phyloP scores from a whole-genome alignment of 1,140 invertebrate species.

The Trichonephila clavipes region DNA sequence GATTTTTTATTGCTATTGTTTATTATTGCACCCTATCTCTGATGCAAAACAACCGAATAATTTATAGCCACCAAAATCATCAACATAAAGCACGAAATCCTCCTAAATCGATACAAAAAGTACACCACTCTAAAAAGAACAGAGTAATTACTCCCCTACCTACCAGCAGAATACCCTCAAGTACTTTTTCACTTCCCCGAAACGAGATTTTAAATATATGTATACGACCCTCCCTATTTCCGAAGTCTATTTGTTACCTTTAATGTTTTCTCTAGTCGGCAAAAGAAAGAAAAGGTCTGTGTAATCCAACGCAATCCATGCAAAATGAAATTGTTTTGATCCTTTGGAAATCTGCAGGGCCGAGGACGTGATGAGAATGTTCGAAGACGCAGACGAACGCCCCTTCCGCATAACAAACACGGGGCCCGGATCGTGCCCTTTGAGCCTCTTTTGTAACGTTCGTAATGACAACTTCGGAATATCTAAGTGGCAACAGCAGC shows the following conservation, averaged over 20 bases:
- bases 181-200: neutral
- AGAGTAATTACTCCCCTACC: neutral
- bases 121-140: neutral
- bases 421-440: conserved; percentile 33
- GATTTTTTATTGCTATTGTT: no score
- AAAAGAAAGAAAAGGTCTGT: neutral
- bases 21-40: no score
- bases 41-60: no score
- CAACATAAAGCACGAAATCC: no score
- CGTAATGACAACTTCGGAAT: conserved; percentile 67
- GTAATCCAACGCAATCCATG: conserved; percentile 51
- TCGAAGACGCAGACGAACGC: neutral
- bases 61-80: no score
- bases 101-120: no score
- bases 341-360: conserved; percentile 31
- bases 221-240: neutral
- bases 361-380: conserved; percentile 54
- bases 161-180: neutral
- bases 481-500: conserved; percentile 71
- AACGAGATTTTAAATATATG: neutral
- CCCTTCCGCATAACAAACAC: conserved; percentile 39
- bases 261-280: neutral
- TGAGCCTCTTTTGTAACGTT: conserved; percentile 48
- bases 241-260: conserved; percentile 1
- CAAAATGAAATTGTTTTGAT: conserved; percentile 74